Base-by-base conservation (phyloP, 2,888 invertebrate species). In the Busseola fusca region DNA sequence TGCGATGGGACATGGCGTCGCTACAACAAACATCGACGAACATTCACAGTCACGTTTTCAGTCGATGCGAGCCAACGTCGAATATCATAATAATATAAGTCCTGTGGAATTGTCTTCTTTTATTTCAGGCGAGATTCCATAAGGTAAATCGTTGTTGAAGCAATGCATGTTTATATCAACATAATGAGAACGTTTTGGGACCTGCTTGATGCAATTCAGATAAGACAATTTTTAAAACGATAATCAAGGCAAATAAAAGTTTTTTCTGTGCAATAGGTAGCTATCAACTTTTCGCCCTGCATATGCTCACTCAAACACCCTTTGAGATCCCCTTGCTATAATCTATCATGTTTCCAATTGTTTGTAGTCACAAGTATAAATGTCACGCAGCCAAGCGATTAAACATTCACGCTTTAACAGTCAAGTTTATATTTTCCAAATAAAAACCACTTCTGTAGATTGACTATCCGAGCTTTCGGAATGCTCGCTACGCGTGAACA, bases 41-140 rank as follows among this genome's bases (percentile, higher is more conserved):
- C 52, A 76, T 81, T 80, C 59, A 64, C 69, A 60, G 78, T 72
- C 57, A 62, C 40, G 68, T 76, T 78, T 64, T 64, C 59, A 45
- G 66, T 78, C 71, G 74, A 71, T 74, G 76, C 76, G 64, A 78
- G 79, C 87, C 82, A 85, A 87, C 84, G 80, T 76, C 78, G 81
- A 87, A 87, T 87, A 86, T 86, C 83, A 82, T 81, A 86, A 86
- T 85, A 87, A 86, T 86, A 82, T 81, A 85, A 87, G 85, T 81
- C 89, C 86, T 86, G 40, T 27, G 88, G 88, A 34, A 34, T 34
- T 34, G 34, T 34, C 34, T 34, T 34, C 34, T 88, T 88, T 88
- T 89, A 87, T 89, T 89, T 81, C 76, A 74, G 72, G 64, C 76
- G 86, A 89, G 87, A 87, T 87, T 88, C 83, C 64, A 77, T 88